Evolutionary conservation across 2,888 invertebrate species (phyloP).

Genomic region (Oeneis ivallda): DNA sequence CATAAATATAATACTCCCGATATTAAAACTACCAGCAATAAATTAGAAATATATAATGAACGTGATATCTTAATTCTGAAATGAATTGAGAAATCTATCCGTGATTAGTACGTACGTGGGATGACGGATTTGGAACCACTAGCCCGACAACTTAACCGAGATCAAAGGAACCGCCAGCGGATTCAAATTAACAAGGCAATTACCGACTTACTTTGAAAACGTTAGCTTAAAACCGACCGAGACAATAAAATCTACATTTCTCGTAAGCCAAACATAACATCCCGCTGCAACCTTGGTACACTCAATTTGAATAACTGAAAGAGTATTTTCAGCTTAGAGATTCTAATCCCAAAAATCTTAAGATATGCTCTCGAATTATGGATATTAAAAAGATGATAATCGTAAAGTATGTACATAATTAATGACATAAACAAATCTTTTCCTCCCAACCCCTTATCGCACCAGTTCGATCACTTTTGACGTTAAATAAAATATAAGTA

Average conservation of each 20-base stretch:
- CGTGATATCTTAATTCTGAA: slow-evolving; percentile 61
- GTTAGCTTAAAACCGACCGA: slow-evolving; percentile 51
- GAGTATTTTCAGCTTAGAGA: slow-evolving; percentile 4
- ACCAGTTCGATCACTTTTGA: slow-evolving; percentile 75
- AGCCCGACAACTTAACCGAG: slow-evolving; percentile 62
- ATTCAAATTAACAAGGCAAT: slow-evolving; percentile 77
- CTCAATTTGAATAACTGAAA: slow-evolving; percentile 26
- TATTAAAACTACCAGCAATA: slow-evolving; percentile 53
- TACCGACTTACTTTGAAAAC: slow-evolving; percentile 67
- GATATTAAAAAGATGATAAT: slow-evolving; percentile 45
- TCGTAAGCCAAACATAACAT: slow-evolving; percentile 40
- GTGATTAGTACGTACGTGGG: slow-evolving; percentile 50
- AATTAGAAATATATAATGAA: slow-evolving; percentile 68
- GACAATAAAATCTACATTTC: slow-evolving; percentile 60
- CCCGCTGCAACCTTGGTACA: slow-evolving; percentile 29
- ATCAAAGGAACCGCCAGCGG: slow-evolving; percentile 69
- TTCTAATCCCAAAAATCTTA: slow-evolving; percentile 15
- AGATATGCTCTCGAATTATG: slow-evolving; percentile 28
- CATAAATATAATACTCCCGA: slow-evolving; percentile 43
- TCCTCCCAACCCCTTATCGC: slow-evolving; percentile 64
- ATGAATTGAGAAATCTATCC: slow-evolving; percentile 55
- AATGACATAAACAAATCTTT: slow-evolving; percentile 76
- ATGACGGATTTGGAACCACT: slow-evolving; percentile 66
- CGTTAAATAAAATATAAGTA: slow-evolving; percentile 80
- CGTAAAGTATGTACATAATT: slow-evolving; percentile 62